Base-by-base conservation (phyloP, 2,113 vertebrate genomes). In the Lampris incognitus region DNA sequence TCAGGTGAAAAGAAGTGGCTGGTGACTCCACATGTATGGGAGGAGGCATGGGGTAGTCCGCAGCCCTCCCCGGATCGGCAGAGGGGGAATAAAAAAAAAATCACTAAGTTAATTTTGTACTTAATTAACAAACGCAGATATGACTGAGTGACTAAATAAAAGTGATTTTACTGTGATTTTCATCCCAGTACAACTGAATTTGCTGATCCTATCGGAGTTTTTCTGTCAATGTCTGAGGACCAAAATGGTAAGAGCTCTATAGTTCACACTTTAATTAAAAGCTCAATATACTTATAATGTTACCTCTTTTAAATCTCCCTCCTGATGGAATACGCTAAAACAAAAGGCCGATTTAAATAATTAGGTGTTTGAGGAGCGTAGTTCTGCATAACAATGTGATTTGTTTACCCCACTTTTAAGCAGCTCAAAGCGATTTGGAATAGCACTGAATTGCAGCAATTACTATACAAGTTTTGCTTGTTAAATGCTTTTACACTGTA, bases 181-280 rank as follows among this genome's bases (percentile, higher is more conserved):
- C 81, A 84, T 87, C 81, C 79, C 55, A 42, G 36, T 10, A 72
- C 84, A 85, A 79, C 83, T 58, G 65, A 2, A 56, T 69, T 69
- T 81, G 78, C 79, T 76, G 78, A 87, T 80, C 52, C 65, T 42
- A 78, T 85, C 78, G 66, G 60, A 42, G 24, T 71, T 55, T 71
- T 67, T 70, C 9, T 24, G 40, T 81, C 74, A 56, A 41, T 44
- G 66, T 74, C 87, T 74, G 79, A 69, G 67, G 73, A 59, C 46
- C 72, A 61, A 79, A 79, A 73, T 76, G 40, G 65, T 24, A 24
- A 24, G 24, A 24, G 24, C 24, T 24, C 24, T 24, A 24, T 24
- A 24, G 24, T 24, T 24, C 24, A 24, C 24, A 24, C 24, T 24
- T 24, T 24, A 24, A 24, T 24, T 24, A 24, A 24, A 24, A 24